These are phyloP conservation scores for Umimayanthus chanpuru DNA, from an alignment of 92 coral and sea anemone species.

Conservation along the genomic window DNA sequence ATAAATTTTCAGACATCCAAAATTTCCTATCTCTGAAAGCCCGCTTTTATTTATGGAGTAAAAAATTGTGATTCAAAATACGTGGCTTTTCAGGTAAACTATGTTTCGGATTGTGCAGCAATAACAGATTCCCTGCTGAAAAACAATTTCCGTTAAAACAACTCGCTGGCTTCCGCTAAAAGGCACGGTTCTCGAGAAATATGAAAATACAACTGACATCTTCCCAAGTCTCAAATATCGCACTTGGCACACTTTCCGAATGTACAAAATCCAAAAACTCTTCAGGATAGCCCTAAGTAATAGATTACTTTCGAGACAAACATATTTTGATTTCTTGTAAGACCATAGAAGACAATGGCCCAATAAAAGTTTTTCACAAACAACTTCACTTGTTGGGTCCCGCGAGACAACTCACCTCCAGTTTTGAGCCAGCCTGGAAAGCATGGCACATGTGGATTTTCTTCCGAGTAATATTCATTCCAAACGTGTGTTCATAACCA, in stretches of 20 bases:
- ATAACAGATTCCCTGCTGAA: slow-evolving; percentile 24
- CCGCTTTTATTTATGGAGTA: not conserved
- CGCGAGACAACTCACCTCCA: slow-evolving; percentile 78
- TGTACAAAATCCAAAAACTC: not conserved
- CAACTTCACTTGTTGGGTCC: not conserved
- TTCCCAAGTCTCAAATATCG: not conserved
- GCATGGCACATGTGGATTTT: slow-evolving; percentile 95
- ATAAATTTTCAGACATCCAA: slow-evolving; percentile 12
- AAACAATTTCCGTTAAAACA: slow-evolving; percentile 33
- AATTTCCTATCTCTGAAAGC: slow-evolving; percentile 16
- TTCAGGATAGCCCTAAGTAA: not conserved
- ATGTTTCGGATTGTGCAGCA: not conserved
- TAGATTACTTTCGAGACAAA: not conserved
- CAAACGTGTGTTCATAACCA: slow-evolving; percentile 91
- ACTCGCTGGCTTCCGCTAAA: not conserved
- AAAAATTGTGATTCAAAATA: not conserved
- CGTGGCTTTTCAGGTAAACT: not conserved
- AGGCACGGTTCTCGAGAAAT: not conserved
- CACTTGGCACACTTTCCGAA: not conserved
- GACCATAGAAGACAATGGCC: slow-evolving; percentile 4
- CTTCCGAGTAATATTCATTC: slow-evolving; percentile 89
- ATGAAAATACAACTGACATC: not conserved
- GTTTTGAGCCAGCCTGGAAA: slow-evolving; percentile 93
- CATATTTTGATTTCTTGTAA: slow-evolving; percentile 10
- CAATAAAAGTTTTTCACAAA: slow-evolving; percentile 24